Base-by-base conservation (phyloP, 2,888 invertebrate genomes). In the Rhogogaster chlorosoma region DNA sequence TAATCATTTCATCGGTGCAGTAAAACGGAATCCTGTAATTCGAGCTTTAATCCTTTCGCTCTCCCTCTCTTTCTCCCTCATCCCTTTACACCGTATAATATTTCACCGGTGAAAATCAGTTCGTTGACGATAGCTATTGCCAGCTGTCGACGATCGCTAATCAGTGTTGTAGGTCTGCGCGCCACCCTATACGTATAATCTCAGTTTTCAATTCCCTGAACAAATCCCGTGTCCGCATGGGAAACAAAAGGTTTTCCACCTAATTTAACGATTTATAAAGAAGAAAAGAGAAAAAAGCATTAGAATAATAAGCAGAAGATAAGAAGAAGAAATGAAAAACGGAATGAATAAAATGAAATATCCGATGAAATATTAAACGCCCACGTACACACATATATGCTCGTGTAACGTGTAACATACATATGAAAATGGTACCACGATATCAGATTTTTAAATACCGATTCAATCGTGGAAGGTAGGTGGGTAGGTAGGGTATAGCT, bases 361-460 rank as follows among this genome's bases (percentile, higher is more conserved):
- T 49, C 5, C 18, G 18, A 49, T 42, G 38, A 49, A 49, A 49
- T 49, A 49, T 15, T 49, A 15, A 45, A 45, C 15, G 45, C 45
- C 15, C 3, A 45, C 15, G 2, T 15, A 45, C 15, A 45, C 3
- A 15, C 18, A 32, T 32, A 18, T 67, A 32, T 18, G 32, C 12
- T 15, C 4, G 36, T 32, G 32, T 6, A 67, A 12, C 29, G 9
- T 15, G 32, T 32, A 32, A 32, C 32, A 32, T 36, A 36, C 32
- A 6, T 18, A n/a, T 9, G 70, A 70, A 70, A 36, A n/a, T n/a
- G 36, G 32, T 36, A 70, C 22, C 10, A 5, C 42, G 73, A 42
- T 73, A 42, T 73, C 73, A 42, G 42, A 38, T n/a, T 22, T 73
- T 73, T 9, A 42, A 73, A 73, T 73, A 42, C 42, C 42, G 26